phyloP scores from a whole-genome alignment of 2,888 invertebrate species.

The Sarcophaga subvicina region DNA sequence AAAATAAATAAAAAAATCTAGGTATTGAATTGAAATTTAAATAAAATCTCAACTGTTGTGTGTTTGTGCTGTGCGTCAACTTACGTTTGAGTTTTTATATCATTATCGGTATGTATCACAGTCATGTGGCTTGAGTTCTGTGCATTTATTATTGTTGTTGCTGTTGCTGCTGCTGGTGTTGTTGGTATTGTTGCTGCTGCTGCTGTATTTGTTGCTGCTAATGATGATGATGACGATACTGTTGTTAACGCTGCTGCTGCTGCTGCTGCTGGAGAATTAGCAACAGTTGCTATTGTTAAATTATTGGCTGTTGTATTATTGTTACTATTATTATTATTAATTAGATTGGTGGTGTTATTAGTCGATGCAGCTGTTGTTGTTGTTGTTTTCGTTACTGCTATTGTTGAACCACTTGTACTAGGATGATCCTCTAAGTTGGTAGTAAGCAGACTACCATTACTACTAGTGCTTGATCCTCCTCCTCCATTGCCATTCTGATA shows the following conservation, averaged over 20 bases:
- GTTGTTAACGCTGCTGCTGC: conserved; percentile 22
- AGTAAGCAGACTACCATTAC: conserved; percentile 74
- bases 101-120: conserved; percentile 73
- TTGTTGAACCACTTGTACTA: neutral
- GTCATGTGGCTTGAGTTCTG: conserved; percentile 68
- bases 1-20: neutral
- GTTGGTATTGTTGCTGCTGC: conserved; percentile 73
- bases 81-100: conserved; percentile 73
- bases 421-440: conserved; percentile 24
- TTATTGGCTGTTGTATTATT: conserved; percentile 71
- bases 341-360: conserved; percentile 44
- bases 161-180: conserved; percentile 73
- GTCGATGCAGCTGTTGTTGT: neutral
- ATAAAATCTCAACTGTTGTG: too few relatives aligned
- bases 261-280: conserved; percentile 23
- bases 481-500: conserved; percentile 79
- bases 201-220: conserved; percentile 71
- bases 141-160: conserved; percentile 61
- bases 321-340: conserved; percentile 74
- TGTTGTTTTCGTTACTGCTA: neutral
- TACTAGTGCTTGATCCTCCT: conserved; percentile 61
- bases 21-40: too few relatives aligned
- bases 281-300: conserved; percentile 73
- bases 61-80: conserved; percentile 2
- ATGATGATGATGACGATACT: too few relatives aligned